Evolutionary conservation across 2,888 invertebrate genomes (phyloP).

Genomic region (Tolmerus cingulatus): DNA sequence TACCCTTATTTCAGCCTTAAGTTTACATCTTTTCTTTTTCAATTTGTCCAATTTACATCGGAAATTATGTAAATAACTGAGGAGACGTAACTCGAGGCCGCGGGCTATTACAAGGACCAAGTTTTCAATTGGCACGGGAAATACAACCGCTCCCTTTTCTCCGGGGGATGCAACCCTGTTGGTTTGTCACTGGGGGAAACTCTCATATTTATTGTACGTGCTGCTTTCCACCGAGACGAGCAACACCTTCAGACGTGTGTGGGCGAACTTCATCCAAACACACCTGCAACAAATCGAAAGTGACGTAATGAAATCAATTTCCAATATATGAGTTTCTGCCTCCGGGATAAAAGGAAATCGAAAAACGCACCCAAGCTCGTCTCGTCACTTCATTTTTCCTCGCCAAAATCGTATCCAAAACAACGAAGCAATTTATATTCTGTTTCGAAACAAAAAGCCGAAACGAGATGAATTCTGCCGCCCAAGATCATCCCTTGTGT

Average conservation of each 20-base stretch:
- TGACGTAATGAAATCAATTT: constrained; percentile 49
- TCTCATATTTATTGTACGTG: background rate
- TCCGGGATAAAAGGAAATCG: constrained; percentile 45
- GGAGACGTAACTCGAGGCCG: constrained; percentile 13
- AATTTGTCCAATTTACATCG: constrained; percentile 50
- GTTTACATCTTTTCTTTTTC: constrained; percentile 47
- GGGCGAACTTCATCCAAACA: background rate
- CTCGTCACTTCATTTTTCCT: constrained; percentile 30
- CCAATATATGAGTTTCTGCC: constrained; percentile 47
- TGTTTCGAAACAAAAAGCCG: constrained; percentile 34
- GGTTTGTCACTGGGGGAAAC: constrained; percentile 10
- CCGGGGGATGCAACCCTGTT: background rate
- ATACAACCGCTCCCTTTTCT: background rate
- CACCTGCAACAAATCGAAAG: constrained; percentile 42
- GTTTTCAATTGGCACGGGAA: constrained; percentile 33
- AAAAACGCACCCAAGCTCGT: constrained; percentile 40
- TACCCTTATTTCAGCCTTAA: constrained; percentile 39
- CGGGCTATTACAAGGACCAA: constrained; percentile 35
- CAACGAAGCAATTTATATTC: constrained; percentile 49
- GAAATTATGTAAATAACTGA: constrained; percentile 48
- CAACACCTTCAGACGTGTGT: background rate
- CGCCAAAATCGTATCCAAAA: constrained; percentile 33
- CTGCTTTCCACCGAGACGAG: background rate
- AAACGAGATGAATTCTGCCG: background rate
- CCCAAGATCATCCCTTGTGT: constrained; percentile 21